Evolutionary conservation across 23 tunicate genomes (phyloP).

Genomic region (Trididemnum clinides): DNA sequence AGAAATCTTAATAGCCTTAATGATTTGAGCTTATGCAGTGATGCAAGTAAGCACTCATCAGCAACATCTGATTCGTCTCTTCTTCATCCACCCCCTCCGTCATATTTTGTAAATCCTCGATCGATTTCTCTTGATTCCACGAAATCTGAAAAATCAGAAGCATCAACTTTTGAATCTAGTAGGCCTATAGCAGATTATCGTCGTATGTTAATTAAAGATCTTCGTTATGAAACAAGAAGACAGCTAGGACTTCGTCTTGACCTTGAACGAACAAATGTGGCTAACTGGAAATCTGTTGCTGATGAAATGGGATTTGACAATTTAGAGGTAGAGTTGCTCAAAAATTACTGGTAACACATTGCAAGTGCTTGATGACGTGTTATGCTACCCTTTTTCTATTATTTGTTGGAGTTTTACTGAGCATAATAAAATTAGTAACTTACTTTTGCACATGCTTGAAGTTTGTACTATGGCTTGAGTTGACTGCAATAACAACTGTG

Average conservation of each 20-base stretch:
- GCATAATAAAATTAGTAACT: no score
- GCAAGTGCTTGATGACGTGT: no score
- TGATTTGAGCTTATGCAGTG: no score
- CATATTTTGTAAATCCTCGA: not conserved
- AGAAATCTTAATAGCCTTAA: no score
- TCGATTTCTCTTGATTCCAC: no score
- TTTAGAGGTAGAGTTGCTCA: constrained; percentile 21
- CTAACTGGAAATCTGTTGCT: constrained; percentile 33
- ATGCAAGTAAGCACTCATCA: no score
- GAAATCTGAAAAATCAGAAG: not conserved
- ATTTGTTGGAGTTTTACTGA: no score
- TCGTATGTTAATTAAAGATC: constrained; percentile 6
- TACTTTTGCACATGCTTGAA: no score
- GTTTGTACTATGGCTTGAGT: no score
- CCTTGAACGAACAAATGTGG: not conserved
- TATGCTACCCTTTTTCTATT: no score
- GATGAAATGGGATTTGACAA: constrained; percentile 7
- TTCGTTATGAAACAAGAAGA: constrained; percentile 30
- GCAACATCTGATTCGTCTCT: not conserved
- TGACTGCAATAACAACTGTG: no score
- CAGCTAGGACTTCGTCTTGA: constrained; percentile 29
- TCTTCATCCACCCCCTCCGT: not conserved
- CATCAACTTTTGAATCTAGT: not conserved
- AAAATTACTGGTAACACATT: no score
- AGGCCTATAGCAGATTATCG: not conserved